phyloP scores from a whole-genome alignment of 2,888 invertebrate species.

The Elysia crispata region DNA sequence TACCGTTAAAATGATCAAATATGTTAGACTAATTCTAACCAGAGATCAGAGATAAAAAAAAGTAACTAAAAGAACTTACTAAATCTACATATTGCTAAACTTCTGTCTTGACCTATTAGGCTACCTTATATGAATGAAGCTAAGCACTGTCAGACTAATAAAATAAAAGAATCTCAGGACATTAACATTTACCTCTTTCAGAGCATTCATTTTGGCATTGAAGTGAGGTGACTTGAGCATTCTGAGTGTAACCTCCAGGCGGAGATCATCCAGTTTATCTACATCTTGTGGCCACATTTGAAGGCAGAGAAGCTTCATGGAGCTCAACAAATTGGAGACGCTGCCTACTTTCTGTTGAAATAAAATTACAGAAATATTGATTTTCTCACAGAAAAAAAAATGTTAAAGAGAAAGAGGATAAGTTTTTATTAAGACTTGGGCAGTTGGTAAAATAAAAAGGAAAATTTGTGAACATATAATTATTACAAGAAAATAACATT shows the following conservation, averaged over 20 bases:
- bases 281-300: conserved; percentile 77
- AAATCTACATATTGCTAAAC: too few relatives aligned
- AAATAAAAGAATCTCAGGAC: not conserved
- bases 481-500: not conserved
- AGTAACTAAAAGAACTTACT: too few relatives aligned
- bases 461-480: not conserved
- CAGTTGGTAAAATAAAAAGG: not conserved
- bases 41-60: too few relatives aligned
- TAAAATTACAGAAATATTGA: conserved; percentile 27
- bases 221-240: conserved; percentile 80
- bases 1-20: too few relatives aligned
- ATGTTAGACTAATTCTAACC: too few relatives aligned
- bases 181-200: conserved; percentile 77
- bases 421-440: not conserved
- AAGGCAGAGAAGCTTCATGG: conserved; percentile 77
- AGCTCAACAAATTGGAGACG: conserved; percentile 77
- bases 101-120: too few relatives aligned
- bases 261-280: conserved; percentile 75
- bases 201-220: conserved; percentile 79
- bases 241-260: conserved; percentile 76
- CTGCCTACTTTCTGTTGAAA: conserved; percentile 75
- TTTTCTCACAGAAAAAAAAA: not conserved
- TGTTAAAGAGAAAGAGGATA: not conserved
- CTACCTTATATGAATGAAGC: too few relatives aligned
- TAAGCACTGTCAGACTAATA: not conserved